Percentiles rank a stretch among this genome's conserved stretches.
phyloP scores from a whole-genome alignment of 2,797 vertebrate genomes.

The Anabacerthia variegaticeps region DNA sequence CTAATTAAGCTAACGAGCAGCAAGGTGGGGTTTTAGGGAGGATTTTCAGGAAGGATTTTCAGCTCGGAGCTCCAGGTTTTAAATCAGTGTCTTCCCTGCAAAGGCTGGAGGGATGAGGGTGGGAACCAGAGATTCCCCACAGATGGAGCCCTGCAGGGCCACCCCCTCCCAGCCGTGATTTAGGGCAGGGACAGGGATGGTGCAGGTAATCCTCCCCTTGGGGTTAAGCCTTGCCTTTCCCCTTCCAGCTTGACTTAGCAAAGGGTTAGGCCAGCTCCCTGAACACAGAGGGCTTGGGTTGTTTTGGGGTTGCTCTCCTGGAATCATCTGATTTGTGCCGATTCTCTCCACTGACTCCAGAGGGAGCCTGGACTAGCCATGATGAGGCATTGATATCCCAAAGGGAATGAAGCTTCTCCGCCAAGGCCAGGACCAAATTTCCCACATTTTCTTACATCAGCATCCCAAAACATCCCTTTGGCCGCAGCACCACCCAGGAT shows the following conservation, averaged over 20 bases:
- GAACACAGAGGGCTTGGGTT: fast-evolving
- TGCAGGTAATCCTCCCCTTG: fast-evolving
- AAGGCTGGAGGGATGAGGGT: neutral
- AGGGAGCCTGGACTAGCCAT: neutral
- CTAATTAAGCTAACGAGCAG: neutral
- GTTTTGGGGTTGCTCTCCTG: neutral
- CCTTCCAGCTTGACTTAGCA: fast-evolving
- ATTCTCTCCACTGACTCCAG: neutral
- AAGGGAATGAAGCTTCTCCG: neutral
- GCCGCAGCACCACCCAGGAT: neutral
- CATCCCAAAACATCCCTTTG: neutral
- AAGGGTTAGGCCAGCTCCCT: fast-evolving
- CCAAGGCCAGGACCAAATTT: neutral
- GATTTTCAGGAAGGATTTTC: neutral
- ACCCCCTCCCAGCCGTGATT: neutral
- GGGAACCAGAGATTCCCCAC: too few relatives aligned
- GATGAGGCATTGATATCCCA: neutral
- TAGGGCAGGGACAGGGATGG: neutral
- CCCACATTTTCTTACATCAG: fast-evolving
- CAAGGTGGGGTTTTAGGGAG: fast-evolving
- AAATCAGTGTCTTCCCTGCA: neutral
- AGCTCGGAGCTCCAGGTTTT: neutral
- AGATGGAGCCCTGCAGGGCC: neutral
- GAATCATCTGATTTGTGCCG: fast-evolving
- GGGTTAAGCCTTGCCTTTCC: neutral